Conservation (phyloP, 2,888 invertebrate species). For the Camptogramma bilineatum region DNA sequence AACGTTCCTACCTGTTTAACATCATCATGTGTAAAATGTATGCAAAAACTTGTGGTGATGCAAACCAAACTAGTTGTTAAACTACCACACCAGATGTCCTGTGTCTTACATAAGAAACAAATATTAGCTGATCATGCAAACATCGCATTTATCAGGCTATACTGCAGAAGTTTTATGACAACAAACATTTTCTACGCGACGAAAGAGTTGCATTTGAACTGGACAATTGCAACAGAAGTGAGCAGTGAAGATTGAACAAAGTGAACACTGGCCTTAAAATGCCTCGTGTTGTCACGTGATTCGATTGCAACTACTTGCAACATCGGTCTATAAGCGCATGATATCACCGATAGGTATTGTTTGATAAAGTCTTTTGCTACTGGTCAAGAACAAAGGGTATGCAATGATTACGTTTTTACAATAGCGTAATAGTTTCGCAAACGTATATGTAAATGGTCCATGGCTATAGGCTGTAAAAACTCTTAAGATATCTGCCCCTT, state of each 20-base stretch:
- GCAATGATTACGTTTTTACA: constrained; percentile 20
- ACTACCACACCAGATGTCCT: background rate
- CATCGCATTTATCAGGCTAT: background rate
- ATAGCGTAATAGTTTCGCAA: constrained; percentile 23
- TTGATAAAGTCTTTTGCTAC: constrained; percentile 24
- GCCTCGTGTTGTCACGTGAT: constrained; percentile 9
- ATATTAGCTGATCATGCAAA: background rate
- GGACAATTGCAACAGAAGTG: background rate
- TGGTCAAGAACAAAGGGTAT: constrained; percentile 26
- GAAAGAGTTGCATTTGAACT: background rate
- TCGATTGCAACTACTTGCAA: constrained; percentile 9
- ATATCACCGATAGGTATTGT: constrained; percentile 28
- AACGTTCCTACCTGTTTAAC: no score
- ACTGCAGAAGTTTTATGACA: background rate
- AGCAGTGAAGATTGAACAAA: background rate
- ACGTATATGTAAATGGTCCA: background rate
- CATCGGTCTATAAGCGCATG: constrained; percentile 16
- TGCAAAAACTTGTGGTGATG: no score
- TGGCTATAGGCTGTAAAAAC: background rate
- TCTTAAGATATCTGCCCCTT: background rate
- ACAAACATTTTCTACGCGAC: background rate
- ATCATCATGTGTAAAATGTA: no score
- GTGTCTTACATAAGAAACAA: background rate
- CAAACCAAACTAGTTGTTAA: no score
- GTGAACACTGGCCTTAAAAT: background rate